phyloP scores from a whole-genome alignment of 2,113 vertebrate species.

The Clarias macrocephalus region DNA sequence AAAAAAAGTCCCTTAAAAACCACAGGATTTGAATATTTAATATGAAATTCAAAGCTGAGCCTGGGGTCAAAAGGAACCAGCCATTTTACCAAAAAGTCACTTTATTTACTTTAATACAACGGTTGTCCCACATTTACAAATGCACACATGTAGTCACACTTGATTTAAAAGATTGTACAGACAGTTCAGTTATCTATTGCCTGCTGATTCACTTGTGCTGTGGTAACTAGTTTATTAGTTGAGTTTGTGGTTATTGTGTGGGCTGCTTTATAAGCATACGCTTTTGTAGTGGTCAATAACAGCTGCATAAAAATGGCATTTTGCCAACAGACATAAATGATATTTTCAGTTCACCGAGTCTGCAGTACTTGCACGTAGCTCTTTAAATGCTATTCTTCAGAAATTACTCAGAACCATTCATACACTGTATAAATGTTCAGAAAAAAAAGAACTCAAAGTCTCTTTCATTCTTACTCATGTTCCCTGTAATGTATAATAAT shows the following conservation, averaged over 20 bases:
- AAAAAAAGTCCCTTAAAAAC: slow-evolving; percentile 16
- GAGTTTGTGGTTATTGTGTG: slow-evolving; percentile 20
- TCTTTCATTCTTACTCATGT: not conserved
- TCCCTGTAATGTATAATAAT: not conserved
- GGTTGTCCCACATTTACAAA: not conserved
- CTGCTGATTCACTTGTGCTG: not conserved
- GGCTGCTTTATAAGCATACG: slow-evolving; percentile 10
- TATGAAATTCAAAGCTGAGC: not conserved
- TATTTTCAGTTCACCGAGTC: slow-evolving; percentile 28
- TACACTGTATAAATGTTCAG: not conserved
- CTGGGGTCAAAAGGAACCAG: slow-evolving; percentile 11
- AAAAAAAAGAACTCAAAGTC: not conserved
- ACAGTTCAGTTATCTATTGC: not conserved
- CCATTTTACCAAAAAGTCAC: not conserved
- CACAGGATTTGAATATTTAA: slow-evolving; percentile 41
- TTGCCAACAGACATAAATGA: slow-evolving; percentile 11
- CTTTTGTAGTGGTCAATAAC: slow-evolving; percentile 39
- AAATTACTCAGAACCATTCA: not conserved
- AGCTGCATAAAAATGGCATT: slow-evolving; percentile 8
- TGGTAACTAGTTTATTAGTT: not conserved
- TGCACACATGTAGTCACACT: not conserved
- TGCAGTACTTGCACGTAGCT: not conserved
- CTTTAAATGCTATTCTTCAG: slow-evolving; percentile 9
- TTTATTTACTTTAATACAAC: not conserved
- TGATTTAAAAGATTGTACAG: not conserved